Evolutionary conservation across 2,888 invertebrate species (phyloP), one percentile per base, ranked within the genome.

Genomic region (Xanthia togata): DNA sequence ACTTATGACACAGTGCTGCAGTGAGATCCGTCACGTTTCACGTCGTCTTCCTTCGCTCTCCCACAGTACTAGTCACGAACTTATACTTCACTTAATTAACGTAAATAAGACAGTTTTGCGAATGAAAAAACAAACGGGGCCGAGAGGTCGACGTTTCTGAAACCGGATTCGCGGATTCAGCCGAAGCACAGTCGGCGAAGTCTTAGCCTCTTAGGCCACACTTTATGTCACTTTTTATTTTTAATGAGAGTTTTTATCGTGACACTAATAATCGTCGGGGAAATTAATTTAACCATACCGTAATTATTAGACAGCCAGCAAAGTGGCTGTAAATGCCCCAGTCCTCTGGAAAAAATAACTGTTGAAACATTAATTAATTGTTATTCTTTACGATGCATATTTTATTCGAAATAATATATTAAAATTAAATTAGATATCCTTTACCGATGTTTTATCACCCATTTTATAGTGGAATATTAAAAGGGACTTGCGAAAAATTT

Each of bases 11-110:
- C 84, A 87, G 85, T 82, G 31, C 69, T 60, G 68, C 67, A 78
- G 69, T 82, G 70, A 75, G 83, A 76, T 41, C 63, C 92, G 91
- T 94, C 95, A 95, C 95, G 95, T 93, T 93, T 92, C 90, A 78
- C 83, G 73, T 79, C 87, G 88, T 88, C 78, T 78, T 81, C 82
- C 88, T 85, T 82, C 88, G 89, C 79, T 86, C 94, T 94, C 95
- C 92, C 95, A 94, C 95, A 93, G 93, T 91, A 92, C 95, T 95
- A 95, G 96, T 96, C 96, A 96, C 96, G 96, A 96, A 94, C 94
- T 96, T 96, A 96, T 96, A 95, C 96, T 96, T 96, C 96, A 96
- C 96, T 96, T 96, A 96, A 96, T 96, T 96, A 96, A 94, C 95
- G 92, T 94, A 96, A 96, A 96, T 96, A 95, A 96, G 95, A 95